phyloP scores from a whole-genome alignment of 2,797 vertebrate genomes.

The Amazona finschi region DNA sequence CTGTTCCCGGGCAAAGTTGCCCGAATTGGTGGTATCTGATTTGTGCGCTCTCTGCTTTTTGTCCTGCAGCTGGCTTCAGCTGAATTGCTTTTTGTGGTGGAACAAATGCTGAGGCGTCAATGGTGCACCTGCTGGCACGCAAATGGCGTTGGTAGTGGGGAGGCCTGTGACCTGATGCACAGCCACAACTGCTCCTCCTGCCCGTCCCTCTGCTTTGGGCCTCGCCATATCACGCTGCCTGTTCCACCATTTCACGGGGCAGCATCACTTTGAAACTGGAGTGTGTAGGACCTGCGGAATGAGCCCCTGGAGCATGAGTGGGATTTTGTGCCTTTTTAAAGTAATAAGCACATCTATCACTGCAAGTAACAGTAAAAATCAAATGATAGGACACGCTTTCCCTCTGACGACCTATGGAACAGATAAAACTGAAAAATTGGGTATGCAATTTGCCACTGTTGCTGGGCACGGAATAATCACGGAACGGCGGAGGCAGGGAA shows the following conservation, averaged over 20 bases:
- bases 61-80: not conserved
- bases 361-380: not conserved
- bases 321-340: not conserved
- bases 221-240: accelerated
- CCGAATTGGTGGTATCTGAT: not conserved
- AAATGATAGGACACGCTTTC: accelerated
- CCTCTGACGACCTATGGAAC: too few species aligned
- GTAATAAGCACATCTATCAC: not conserved
- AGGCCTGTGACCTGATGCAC: not conserved
- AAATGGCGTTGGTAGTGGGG: not conserved
- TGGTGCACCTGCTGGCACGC: not conserved
- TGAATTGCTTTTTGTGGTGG: not conserved
- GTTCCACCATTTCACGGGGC: accelerated
- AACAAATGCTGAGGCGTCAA: not conserved
- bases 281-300: too few species aligned
- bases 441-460: accelerated
- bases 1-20: not conserved
- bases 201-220: accelerated
- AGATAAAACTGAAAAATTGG: not conserved
- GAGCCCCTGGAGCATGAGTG: not conserved
- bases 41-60: not conserved
- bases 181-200: not conserved
- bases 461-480: not conserved
- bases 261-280: not conserved
- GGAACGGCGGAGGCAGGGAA: not conserved